Percentiles rank a stretch among this genome's conserved stretches.
Conservation (phyloP, 2,797 vertebrate genomes). For the Acipenser oxyrinchus region DNA sequence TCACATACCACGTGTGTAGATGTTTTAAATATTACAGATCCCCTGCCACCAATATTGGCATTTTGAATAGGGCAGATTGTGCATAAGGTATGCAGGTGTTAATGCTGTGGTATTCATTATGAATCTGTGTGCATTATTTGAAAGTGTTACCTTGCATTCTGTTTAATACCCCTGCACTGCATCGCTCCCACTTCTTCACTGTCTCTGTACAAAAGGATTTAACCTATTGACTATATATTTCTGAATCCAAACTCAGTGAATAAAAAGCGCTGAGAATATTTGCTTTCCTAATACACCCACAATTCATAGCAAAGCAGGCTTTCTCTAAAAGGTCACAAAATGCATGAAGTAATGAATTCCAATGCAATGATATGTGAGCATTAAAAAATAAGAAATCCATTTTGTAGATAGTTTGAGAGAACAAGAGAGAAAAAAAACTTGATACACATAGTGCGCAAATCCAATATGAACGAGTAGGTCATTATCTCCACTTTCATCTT, state of each 20-base stretch:
- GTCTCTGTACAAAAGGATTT: constrained; percentile 56
- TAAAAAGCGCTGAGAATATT: constrained; percentile 61
- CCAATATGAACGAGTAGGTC: neutral
- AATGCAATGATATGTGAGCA: constrained; percentile 33
- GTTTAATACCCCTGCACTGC: too few relatives aligned
- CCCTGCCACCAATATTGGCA: too few relatives aligned
- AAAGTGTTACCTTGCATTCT: too few relatives aligned
- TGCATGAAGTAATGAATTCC: constrained; percentile 50
- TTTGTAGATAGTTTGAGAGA: neutral
- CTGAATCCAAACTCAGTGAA: constrained; percentile 57
- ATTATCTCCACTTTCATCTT: neutral
- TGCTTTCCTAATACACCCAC: constrained; percentile 62
- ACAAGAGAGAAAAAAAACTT: neutral
- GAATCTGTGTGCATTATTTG: too few relatives aligned
- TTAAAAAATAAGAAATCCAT: constrained; percentile 4
- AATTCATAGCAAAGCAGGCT: constrained; percentile 53
- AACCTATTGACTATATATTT: constrained; percentile 67
- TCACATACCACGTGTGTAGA: too few relatives aligned
- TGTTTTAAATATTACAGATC: too few relatives aligned
- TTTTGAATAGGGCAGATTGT: too few relatives aligned
- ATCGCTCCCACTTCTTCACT: neutral
- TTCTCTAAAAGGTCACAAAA: constrained; percentile 60
- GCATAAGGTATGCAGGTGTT: too few relatives aligned
- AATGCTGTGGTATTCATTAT: too few relatives aligned
- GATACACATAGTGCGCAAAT: neutral